These are phyloP conservation scores for Ascidia mentula DNA, from an alignment of 23 tunicate genomes.

Conservation along the genomic window DNA sequence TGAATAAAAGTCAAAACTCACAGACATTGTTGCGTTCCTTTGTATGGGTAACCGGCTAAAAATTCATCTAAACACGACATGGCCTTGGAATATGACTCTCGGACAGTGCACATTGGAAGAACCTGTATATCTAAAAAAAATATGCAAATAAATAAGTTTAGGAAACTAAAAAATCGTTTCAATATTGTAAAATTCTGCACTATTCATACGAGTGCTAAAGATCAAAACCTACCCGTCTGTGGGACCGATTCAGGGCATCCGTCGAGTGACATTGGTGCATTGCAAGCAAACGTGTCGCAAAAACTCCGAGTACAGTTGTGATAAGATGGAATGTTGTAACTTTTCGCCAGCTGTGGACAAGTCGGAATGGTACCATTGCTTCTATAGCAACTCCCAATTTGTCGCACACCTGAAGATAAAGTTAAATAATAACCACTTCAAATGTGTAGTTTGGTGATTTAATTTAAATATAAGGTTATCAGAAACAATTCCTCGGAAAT, in stretches of 20 bases:
- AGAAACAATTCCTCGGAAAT: too few species aligned
- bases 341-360: background rate
- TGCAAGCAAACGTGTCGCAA: background rate
- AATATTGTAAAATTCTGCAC: too few species aligned
- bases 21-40: too few species aligned
- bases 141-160: too few species aligned
- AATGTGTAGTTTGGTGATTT: too few species aligned
- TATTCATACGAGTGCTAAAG: too few species aligned
- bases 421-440: too few species aligned
- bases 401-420: background rate
- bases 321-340: background rate
- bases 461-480: too few species aligned
- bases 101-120: background rate
- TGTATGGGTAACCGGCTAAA: background rate
- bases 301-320: background rate
- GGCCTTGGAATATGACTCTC: background rate
- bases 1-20: too few species aligned
- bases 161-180: too few species aligned
- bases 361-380: background rate
- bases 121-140: background rate
- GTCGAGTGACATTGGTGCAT: background rate
- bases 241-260: background rate
- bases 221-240: background rate
- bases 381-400: background rate
- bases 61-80: background rate